phyloP scores from a whole-genome alignment of 2,888 invertebrate genomes.

The Coelinius sp. region DNA sequence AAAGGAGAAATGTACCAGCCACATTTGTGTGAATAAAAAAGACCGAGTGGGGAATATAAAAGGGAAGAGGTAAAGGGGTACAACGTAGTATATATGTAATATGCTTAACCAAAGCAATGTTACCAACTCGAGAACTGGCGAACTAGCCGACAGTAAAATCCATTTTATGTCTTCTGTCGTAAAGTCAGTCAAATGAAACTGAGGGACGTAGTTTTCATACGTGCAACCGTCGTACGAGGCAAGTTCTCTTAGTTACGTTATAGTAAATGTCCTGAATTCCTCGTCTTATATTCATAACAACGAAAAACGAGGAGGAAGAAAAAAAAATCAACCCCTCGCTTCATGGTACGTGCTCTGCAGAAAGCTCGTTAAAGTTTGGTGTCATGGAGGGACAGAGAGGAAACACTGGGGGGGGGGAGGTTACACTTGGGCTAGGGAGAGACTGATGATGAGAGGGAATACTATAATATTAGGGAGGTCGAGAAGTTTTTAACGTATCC shows the following conservation, averaged over 20 bases:
- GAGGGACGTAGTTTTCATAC: constrained; percentile 69
- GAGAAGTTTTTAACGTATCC: background rate
- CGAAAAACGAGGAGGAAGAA: background rate
- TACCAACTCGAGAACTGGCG: constrained; percentile 69
- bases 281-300: background rate
- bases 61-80: constrained; percentile 29
- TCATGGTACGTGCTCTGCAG: background rate
- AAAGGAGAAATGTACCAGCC: constrained; percentile 10
- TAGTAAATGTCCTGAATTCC: constrained; percentile 14
- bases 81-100: constrained; percentile 50
- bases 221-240: constrained; percentile 53
- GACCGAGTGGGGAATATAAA: constrained; percentile 13
- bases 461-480: background rate
- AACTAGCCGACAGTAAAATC: constrained; percentile 70
- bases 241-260: constrained; percentile 19
- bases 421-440: background rate
- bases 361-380: constrained; percentile 26
- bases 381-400: constrained; percentile 7
- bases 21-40: constrained; percentile 15
- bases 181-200: constrained; percentile 70
- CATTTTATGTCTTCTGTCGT: constrained; percentile 68
- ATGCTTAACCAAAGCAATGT: constrained; percentile 65
- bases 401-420: background rate
- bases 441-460: background rate
- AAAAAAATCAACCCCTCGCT: background rate